Evolutionary conservation across 2,797 vertebrate species (phyloP).

Genomic region (Peromyscus melanophrys): DNA sequence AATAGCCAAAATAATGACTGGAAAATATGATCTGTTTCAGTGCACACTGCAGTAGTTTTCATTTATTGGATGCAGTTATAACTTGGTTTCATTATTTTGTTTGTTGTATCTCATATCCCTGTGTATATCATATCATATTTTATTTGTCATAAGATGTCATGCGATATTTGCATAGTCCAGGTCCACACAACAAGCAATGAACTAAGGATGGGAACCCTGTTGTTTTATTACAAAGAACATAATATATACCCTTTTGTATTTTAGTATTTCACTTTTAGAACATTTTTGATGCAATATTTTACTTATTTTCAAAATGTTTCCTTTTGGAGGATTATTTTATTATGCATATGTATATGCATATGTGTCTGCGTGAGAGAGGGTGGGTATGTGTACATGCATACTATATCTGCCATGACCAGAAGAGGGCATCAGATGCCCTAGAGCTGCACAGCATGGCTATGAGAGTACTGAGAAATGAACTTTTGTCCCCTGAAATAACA

Average conservation of each 20-base stretch:
- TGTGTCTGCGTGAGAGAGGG: background rate
- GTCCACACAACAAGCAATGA: background rate
- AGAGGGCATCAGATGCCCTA: background rate
- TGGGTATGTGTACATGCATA: background rate
- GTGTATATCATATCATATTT: background rate
- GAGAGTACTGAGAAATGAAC: background rate
- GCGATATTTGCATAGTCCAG: background rate
- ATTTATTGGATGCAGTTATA: background rate
- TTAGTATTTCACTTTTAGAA: background rate
- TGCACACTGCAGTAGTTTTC: background rate
- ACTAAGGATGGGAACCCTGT: background rate
- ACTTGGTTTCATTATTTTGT: slow-evolving; percentile 8
- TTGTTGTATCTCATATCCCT: background rate
- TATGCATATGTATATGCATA: background rate
- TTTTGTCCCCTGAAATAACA: background rate
- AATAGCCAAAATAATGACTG: background rate
- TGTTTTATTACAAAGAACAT: slow-evolving; percentile 1
- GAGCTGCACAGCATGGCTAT: background rate
- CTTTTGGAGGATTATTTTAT: background rate
- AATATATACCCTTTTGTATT: background rate
- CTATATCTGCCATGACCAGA: background rate
- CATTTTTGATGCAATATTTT: background rate
- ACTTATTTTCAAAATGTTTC: slow-evolving; percentile 7
- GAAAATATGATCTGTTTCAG: background rate
- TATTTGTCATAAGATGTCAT: background rate